A percentile compares a stretch with the other conserved stretches of the same genome.
These are phyloP conservation scores for Limonius californicus DNA, from an alignment of 1,140 invertebrate species.

Conservation along the genomic window DNA sequence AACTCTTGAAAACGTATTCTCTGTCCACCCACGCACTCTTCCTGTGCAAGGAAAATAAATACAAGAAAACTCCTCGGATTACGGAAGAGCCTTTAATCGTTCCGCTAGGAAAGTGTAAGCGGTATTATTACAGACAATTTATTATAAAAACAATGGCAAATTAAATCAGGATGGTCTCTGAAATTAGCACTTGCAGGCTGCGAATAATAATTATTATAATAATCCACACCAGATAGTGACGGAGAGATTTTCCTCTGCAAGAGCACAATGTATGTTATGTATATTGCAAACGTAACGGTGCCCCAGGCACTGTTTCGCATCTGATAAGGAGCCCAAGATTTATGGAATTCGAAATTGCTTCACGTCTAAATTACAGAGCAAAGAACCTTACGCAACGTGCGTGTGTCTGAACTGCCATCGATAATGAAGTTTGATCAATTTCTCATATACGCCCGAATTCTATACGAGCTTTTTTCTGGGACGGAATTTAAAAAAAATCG, in stretches of 20 bases:
- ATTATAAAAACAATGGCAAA: not conserved
- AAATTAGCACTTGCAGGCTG: not conserved
- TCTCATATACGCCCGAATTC: too few species aligned
- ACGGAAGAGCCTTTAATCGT: not conserved
- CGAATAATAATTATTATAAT: not conserved
- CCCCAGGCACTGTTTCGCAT: not conserved
- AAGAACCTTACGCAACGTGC: not conserved
- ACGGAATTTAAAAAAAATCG: too few species aligned
- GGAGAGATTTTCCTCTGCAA: not conserved
- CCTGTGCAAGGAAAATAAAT: too few species aligned
- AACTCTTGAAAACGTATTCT: too few species aligned
- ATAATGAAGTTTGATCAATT: too few species aligned
- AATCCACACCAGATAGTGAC: not conserved
- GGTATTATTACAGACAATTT: not conserved
- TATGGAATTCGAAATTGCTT: conserved; percentile 1
- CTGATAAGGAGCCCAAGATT: not conserved
- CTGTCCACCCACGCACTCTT: too few species aligned
- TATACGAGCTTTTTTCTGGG: too few species aligned
- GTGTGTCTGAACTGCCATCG: too few species aligned
- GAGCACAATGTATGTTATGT: not conserved
- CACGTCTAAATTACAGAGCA: not conserved
- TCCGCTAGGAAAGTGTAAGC: not conserved
- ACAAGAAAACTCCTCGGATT: too few species aligned
- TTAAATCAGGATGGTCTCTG: not conserved
- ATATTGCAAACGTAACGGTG: not conserved